Base-by-base conservation (phyloP, 2,113 vertebrate genomes). In the Saguinus imperator region DNA sequence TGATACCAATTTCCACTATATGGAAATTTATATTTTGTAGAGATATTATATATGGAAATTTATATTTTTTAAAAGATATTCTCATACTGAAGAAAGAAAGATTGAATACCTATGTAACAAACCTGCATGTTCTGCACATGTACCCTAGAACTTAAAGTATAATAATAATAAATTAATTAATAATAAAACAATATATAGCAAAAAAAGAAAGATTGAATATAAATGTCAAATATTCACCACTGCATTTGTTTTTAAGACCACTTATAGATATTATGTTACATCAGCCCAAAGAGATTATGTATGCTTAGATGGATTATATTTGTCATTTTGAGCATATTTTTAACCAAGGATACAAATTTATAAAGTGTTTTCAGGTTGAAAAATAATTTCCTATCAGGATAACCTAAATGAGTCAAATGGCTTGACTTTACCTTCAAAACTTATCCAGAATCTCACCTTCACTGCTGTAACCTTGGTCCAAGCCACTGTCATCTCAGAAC, bases 1-100 rank as follows among this genome's bases (percentile, higher is more conserved):
- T 21, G 5, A 64, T 75, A 70, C 8, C 5, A 37, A n/a, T 18
- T 93, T 77, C 29, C 17, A 58, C 45, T 91, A 95, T 85, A 45
- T 75, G 12, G 25, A 83, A 85, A 58, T 90, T 20, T 64, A 82
- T 18, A 72, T 70, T 37, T 66, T 95, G 80, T 25, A n/a, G n/a
- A n/a, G n/a, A n/a, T n/a, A n/a, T n/a, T n/a, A n/a, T 91, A 95
- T 85, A 45, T 75, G 12, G 25, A 83, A 85, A 58, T 90, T 20
- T 64, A 82, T 16, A 72, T 70, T 35, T 66, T 95, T 84, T 55
- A n/a, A 92, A 93, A 86, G 18, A 89, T 45, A 70, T 32, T 27
- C 32, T 52, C 18, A 55, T n/a, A 52, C 10, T 83, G 86, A 84
- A 86, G 81, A 79, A 79, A 96, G 29, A 9, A 88, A 72, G 25